Evolutionary conservation across 2,888 invertebrate species (phyloP).

Genomic region (Hypercompe scribonia): DNA sequence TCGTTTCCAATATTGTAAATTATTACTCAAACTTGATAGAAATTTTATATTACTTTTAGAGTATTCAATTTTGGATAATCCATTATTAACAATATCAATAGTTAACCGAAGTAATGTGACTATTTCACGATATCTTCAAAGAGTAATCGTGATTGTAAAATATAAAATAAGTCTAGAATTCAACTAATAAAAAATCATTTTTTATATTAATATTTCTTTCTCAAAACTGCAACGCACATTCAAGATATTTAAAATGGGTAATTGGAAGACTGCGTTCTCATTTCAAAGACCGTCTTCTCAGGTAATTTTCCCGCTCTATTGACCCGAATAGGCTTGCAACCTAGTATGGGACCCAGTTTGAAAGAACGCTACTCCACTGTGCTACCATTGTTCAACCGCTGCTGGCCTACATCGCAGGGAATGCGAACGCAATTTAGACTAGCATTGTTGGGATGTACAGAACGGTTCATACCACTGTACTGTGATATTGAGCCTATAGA

Average conservation of each 20-base stretch:
- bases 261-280: constrained; percentile 25
- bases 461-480: constrained; percentile 47
- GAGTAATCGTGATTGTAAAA: constrained; percentile 34
- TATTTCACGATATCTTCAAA: constrained; percentile 20
- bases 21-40: background rate
- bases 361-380: constrained; percentile 74
- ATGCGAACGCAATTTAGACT: constrained; percentile 82
- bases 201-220: background rate
- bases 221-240: background rate
- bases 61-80: constrained; percentile 3
- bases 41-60: background rate
- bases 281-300: constrained; percentile 52
- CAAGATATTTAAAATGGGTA: constrained; percentile 20
- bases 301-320: constrained; percentile 75
- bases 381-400: constrained; percentile 73
- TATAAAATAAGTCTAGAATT: constrained; percentile 21
- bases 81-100: constrained; percentile 23
- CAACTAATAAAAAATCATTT: background rate
- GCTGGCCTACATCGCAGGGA: constrained; percentile 78
- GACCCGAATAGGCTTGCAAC: constrained; percentile 77
- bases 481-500: constrained; percentile 52
- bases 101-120: constrained; percentile 21
- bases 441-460: constrained; percentile 76
- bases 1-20: background rate
- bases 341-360: constrained; percentile 68